Evolutionary conservation across 1,140 invertebrate genomes (phyloP), one percentile per base, ranked within the genome.

Genomic region (Drosophila cardini): DNA sequence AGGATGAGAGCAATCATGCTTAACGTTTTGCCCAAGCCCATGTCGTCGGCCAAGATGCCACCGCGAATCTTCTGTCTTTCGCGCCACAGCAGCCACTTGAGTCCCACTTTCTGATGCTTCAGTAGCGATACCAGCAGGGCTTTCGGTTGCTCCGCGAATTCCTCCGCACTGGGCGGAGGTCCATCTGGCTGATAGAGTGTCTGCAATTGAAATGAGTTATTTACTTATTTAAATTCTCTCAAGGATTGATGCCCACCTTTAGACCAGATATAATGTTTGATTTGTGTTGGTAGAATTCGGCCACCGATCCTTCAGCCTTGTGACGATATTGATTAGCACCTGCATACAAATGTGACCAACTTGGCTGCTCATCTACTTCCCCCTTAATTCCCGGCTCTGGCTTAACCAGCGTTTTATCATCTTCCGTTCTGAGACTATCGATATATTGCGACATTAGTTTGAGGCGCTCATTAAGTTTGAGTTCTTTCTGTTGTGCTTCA

Each of bases 21-120:
- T 1, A 99, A 92, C 0, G 98, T 99, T 93, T 99, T 98, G 2
- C 81, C 81, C n/a, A 85, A 30, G 4, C 81, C 81, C 81, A 84
- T 84, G n/a, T 84, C 81, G 3, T 84, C 81, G 4, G 77, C 81
- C 11, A 84, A 42, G 6, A 84, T 84, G 7, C 81, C 81, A 5
- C 81, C 81, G 5, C 55, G 15, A 8, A 82, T 62, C 6, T 11
- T 93, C 90, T 98, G 96, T 0, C 45, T 52, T 15, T 99, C 98
- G 42, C 98, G 93, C 96, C 97, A 98, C 2, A 94, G 65, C 45
- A 99, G 91, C 98, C 98, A 99, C 10, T 95, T 94, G 0, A 99
- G 92, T 0, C 96, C 97, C 30, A 11, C 7, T 10, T 71, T 11
- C 7, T 82, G 79, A 38, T 82, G 79, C 4, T 74, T 70, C 13